A percentile compares a stretch with the other conserved stretches of the same genome.
Conservation (phyloP, 1,140 invertebrate genomes). For the Drosophila bocki region DNA sequence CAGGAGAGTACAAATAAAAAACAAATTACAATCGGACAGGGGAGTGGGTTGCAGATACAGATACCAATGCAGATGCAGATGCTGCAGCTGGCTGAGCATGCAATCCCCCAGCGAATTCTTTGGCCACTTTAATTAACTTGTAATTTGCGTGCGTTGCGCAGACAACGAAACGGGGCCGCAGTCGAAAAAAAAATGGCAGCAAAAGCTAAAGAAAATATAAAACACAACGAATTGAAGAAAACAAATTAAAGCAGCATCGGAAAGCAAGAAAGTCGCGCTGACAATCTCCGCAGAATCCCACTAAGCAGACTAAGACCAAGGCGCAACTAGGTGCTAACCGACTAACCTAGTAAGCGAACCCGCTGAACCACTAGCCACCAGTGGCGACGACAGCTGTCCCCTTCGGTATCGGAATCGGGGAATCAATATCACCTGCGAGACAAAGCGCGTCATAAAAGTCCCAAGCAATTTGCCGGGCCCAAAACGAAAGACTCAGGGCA, state of each 20-base stretch:
- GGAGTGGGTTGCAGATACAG: conserved; percentile 22
- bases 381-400: conserved; percentile 24
- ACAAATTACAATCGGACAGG: conserved; percentile 27
- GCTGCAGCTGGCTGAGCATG: conserved; percentile 34
- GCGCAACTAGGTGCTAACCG: conserved; percentile 75
- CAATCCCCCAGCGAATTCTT: conserved; percentile 67
- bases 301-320: conserved; percentile 32
- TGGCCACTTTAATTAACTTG: conserved; percentile 70
- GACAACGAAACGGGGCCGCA: conserved; percentile 61
- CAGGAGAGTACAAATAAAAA: conserved; percentile 48
- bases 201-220: conserved; percentile 20
- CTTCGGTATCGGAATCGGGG: conserved; percentile 27
- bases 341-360: conserved; percentile 81
- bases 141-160: conserved; percentile 77
- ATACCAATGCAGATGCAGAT: conserved; percentile 33
- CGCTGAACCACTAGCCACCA: conserved; percentile 70
- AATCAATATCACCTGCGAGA: conserved; percentile 34
- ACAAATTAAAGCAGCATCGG: conserved; percentile 57
- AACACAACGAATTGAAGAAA: conserved; percentile 45
- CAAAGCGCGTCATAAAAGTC: conserved; percentile 22
- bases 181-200: conserved; percentile 34
- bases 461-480: conserved; percentile 62
- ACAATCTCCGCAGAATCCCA: conserved; percentile 59
- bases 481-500: conserved; percentile 77
- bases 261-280: conserved; percentile 67